Conservation (phyloP, 2,888 invertebrate genomes). For the Sesia bembeciformis region DNA sequence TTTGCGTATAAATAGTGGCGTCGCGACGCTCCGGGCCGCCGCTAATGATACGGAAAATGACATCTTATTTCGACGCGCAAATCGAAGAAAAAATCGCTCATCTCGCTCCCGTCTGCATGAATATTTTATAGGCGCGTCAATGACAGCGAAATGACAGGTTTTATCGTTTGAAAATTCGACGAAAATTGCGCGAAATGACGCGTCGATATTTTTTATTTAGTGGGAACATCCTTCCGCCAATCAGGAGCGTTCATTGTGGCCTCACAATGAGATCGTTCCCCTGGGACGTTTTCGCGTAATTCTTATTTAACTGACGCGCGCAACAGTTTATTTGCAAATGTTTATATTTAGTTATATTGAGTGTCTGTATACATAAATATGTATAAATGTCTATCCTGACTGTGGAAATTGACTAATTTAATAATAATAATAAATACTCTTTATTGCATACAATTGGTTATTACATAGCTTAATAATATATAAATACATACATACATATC, state of each 20-base stretch:
- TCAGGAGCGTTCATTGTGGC: conserved; percentile 68
- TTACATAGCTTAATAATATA: no score
- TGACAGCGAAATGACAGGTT: conserved; percentile 72
- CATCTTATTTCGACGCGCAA: conserved; percentile 73
- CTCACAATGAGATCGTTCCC: conserved; percentile 58
- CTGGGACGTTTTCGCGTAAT: conserved; percentile 57
- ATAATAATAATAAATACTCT: no score
- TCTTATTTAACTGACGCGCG: conserved; percentile 63
- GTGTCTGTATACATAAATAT: no score
- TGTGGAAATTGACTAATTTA: no score
- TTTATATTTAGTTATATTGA: background rate
- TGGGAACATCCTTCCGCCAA: conserved; percentile 75
- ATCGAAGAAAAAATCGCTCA: conserved; percentile 74
- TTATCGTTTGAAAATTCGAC: conserved; percentile 74
- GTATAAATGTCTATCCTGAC: no score
- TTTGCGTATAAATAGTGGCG: conserved; percentile 74
- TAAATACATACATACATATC: no score
- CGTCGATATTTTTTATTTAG: conserved; percentile 74
- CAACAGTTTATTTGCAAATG: conserved; percentile 44
- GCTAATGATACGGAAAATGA: conserved; percentile 76
- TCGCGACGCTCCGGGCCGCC: conserved; percentile 59
- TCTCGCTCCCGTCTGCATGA: conserved; percentile 69
- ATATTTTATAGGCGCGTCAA: conserved; percentile 74
- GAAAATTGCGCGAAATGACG: conserved; percentile 73
- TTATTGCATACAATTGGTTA: no score